phyloP scores from a whole-genome alignment of 2,113 vertebrate species.

The Python bivittatus region DNA sequence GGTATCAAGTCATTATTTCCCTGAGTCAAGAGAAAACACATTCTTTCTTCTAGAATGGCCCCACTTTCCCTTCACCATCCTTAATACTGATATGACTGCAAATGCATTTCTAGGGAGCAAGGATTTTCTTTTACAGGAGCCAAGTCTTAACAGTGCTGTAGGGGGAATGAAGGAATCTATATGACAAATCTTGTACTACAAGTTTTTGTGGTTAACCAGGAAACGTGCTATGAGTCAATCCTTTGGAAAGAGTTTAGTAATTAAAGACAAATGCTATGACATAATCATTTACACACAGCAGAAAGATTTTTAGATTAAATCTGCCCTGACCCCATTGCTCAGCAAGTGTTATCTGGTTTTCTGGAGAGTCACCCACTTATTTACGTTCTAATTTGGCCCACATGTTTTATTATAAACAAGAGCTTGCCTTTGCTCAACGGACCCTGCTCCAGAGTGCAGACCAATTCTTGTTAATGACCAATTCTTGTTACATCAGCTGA shows the following conservation, averaged over 20 bases:
- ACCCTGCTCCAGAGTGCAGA: conserved; percentile 51
- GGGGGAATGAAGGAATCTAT: conserved; percentile 69
- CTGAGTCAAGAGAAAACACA: conserved; percentile 42
- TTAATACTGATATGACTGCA: conserved; percentile 52
- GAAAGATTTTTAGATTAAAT: conserved; percentile 81
- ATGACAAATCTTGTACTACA: conserved; percentile 80
- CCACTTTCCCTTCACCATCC: neutral
- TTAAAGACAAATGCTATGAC: conserved; percentile 87
- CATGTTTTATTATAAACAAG: conserved; percentile 75
- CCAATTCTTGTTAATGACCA: conserved; percentile 56
- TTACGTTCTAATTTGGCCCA: conserved; percentile 80
- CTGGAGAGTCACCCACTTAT: conserved; percentile 77
- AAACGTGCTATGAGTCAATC: conserved; percentile 78
- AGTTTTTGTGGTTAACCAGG: conserved; percentile 84
- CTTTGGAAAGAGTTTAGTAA: conserved; percentile 80
- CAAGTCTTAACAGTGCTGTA: conserved; percentile 66
- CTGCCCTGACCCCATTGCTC: conserved; percentile 77
- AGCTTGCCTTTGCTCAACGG: conserved; percentile 61
- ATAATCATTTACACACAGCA: conserved; percentile 80
- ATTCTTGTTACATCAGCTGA: conserved; percentile 61
- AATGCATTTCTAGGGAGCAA: conserved; percentile 62
- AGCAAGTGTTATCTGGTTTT: conserved; percentile 81
- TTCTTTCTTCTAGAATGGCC: conserved; percentile 39
- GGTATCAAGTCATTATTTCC: conserved; percentile 9
- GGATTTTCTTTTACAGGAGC: conserved; percentile 70